Conservation (phyloP, 2,888 invertebrate species). For the Epinotia nisella region DNA sequence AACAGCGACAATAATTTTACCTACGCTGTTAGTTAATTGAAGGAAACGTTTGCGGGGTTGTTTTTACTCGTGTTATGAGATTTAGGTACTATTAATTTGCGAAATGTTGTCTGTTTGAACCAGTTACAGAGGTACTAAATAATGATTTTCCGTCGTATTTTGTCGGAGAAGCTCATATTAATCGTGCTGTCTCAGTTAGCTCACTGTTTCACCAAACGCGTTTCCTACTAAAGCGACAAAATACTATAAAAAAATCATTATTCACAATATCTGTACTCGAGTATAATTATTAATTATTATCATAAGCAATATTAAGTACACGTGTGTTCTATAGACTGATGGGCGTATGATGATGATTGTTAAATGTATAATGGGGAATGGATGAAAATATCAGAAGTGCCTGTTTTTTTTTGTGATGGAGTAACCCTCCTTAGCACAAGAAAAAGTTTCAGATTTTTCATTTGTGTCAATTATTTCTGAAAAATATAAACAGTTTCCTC, state of each 20-base stretch:
- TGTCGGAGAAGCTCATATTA: background rate
- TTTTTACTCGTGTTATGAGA: background rate
- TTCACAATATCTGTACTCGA: background rate
- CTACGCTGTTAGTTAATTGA: conserved; percentile 5
- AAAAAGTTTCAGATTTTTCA: too few relatives aligned
- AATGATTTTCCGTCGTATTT: background rate
- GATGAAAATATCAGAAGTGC: too few relatives aligned
- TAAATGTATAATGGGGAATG: too few relatives aligned
- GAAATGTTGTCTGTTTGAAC: too few relatives aligned
- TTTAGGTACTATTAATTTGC: too few relatives aligned
- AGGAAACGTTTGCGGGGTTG: conserved; percentile 7
- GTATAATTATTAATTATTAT: conserved; percentile 7
- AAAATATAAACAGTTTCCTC: too few relatives aligned
- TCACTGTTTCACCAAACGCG: background rate
- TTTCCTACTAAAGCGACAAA: background rate
- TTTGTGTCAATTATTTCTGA: too few relatives aligned
- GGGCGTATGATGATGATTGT: background rate
- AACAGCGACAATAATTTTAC: background rate
- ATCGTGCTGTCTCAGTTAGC: background rate
- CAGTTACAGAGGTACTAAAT: background rate
- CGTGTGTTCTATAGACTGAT: conserved; percentile 41
- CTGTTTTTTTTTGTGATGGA: too few relatives aligned
- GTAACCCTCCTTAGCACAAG: too few relatives aligned
- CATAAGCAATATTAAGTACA: conserved; percentile 27
- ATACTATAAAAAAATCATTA: background rate